Percentiles rank a stretch among this genome's conserved stretches.
Conservation (phyloP, 2,113 vertebrate species). For the Lophotis ruficrista region DNA sequence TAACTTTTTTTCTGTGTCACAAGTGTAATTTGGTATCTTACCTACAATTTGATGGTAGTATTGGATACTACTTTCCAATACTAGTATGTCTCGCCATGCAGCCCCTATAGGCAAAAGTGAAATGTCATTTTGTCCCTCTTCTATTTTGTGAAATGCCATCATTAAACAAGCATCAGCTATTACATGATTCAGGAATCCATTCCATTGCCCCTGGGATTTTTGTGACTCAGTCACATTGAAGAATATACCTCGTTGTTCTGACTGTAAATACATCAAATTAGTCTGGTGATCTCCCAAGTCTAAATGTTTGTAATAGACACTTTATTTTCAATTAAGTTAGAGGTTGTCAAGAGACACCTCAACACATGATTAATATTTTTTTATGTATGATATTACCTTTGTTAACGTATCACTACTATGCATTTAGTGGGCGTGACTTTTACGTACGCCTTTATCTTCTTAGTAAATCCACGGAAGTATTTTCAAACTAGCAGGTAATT, state of each 20-base stretch:
- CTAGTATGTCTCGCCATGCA: neutral
- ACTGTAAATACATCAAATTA: neutral
- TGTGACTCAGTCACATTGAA: neutral
- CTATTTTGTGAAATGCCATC: neutral
- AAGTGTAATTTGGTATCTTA: neutral
- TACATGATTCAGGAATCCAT: neutral
- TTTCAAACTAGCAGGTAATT: neutral
- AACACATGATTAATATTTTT: neutral
- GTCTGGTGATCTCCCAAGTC: neutral
- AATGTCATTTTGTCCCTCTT: neutral
- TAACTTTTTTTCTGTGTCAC: neutral
- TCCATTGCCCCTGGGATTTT: neutral
- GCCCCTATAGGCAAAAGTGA: neutral
- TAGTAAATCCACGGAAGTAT: neutral
- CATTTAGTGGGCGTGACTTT: neutral
- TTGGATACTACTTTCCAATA: neutral
- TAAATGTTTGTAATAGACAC: neutral
- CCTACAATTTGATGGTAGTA: neutral
- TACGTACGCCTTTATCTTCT: neutral
- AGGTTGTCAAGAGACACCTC: neutral
- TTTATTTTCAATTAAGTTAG: neutral
- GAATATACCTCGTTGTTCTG: neutral
- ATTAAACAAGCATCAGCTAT: neutral
- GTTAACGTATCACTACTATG: neutral
- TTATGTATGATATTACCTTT: neutral